These are phyloP conservation scores for Melanotaenia pygmaea DNA, from an alignment of 2,797 vertebrate species.

Conservation along the genomic window DNA sequence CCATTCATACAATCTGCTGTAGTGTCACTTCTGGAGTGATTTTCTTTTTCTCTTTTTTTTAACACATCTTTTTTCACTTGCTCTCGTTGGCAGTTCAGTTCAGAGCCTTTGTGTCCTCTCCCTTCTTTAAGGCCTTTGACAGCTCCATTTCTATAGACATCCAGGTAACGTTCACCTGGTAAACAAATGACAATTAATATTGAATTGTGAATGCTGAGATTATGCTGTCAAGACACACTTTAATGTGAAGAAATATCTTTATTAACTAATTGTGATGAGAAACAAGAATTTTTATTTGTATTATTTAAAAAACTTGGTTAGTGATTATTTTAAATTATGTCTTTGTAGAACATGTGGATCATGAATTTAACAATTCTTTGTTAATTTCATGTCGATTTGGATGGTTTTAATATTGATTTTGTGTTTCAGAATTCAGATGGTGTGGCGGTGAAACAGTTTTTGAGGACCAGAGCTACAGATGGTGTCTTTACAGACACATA, in stretches of 20 bases:
- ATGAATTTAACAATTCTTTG: neutral
- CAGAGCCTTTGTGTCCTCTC: slow-evolving; percentile 74
- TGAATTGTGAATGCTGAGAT: neutral
- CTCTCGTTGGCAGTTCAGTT: slow-evolving; percentile 61
- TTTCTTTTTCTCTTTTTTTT: no score
- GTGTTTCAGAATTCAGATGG: slow-evolving; percentile 74
- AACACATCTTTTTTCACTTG: neutral
- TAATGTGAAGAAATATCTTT: no score
- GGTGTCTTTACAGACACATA: slow-evolving; percentile 62
- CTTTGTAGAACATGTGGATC: neutral
- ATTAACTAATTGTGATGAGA: no score
- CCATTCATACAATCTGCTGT: no score
- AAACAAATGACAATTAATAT: neutral
- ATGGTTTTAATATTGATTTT: neutral
- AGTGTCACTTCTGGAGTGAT: neutral
- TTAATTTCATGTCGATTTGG: neutral
- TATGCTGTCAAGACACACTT: no score
- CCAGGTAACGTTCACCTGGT: slow-evolving; percentile 71
- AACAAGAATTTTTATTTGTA: neutral
- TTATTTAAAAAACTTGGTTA: neutral
- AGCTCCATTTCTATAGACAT: slow-evolving; percentile 69
- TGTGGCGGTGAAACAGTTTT: slow-evolving; percentile 68
- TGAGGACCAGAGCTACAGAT: slow-evolving; percentile 20
- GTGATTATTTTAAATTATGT: neutral
- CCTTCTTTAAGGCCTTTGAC: slow-evolving; percentile 66